These are phyloP conservation scores for Megaceryle torquata DNA, from an alignment of 2,113 vertebrate genomes.

Conservation along the genomic window DNA sequence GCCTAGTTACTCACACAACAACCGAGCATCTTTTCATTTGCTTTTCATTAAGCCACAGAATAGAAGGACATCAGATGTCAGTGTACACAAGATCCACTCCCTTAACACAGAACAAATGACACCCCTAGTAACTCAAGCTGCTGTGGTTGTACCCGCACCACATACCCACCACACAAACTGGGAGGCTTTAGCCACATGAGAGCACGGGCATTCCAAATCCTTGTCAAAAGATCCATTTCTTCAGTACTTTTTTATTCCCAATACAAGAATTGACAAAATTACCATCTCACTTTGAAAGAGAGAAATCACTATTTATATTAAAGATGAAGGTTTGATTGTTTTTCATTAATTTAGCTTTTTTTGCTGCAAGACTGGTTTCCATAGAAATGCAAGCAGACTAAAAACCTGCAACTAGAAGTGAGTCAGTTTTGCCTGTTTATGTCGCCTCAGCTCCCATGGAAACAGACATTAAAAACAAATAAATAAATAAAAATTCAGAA, in stretches of 20 bases:
- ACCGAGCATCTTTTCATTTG: neutral
- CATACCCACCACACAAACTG: neutral
- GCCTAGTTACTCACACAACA: neutral
- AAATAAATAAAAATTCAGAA: neutral
- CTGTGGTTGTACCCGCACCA: neutral
- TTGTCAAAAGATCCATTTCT: neutral
- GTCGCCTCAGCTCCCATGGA: slow-evolving; percentile 52
- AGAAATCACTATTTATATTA: neutral
- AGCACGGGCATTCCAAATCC: neutral
- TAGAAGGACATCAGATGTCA: neutral
- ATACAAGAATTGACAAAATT: neutral
- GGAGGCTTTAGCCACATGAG: neutral
- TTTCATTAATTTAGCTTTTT: slow-evolving; percentile 30
- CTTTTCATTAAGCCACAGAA: neutral
- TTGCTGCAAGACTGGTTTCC: slow-evolving; percentile 21
- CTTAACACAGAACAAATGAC: rapidly evolving
- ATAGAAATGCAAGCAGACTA: slow-evolving; percentile 47
- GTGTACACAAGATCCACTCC: neutral
- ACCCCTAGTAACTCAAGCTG: neutral
- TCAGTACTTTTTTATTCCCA: neutral
- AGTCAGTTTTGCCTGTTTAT: slow-evolving; percentile 61
- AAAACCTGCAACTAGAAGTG: slow-evolving; percentile 51
- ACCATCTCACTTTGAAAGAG: neutral
- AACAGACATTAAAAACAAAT: slow-evolving; percentile 36
- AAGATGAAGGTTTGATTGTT: neutral